Percentiles rank a stretch among this genome's conserved stretches.
These are phyloP conservation scores for Chloebia gouldiae DNA, from an alignment of 2,113 vertebrate genomes.

Conservation along the genomic window DNA sequence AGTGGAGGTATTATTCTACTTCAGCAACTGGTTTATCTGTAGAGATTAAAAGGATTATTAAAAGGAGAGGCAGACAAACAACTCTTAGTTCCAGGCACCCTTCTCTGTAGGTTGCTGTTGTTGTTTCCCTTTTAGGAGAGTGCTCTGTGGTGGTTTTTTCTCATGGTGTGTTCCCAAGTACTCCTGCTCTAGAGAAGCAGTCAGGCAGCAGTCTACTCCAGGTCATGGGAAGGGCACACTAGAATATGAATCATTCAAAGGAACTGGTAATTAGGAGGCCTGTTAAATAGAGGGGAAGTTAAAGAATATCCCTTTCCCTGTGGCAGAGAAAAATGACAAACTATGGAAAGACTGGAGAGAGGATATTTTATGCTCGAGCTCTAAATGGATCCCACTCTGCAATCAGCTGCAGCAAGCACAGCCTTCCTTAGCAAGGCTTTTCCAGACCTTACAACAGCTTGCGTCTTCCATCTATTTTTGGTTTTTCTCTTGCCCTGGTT, in stretches of 20 bases:
- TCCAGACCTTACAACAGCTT: constrained; percentile 45
- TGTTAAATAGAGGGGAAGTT: constrained; percentile 10
- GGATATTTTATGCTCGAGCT: background rate
- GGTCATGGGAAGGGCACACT: constrained; percentile 2
- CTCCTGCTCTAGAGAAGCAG: background rate
- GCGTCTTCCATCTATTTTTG: constrained; percentile 48
- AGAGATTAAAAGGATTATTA: background rate
- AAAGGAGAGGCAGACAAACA: background rate
- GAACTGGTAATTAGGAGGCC: background rate
- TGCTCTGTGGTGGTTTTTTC: background rate
- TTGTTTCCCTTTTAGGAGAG: background rate
- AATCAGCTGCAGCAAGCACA: constrained; percentile 19
- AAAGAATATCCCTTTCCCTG: background rate
- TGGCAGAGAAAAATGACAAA: background rate
- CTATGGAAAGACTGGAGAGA: background rate
- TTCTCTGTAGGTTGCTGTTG: background rate
- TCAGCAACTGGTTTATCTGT: background rate
- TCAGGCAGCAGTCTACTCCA: background rate
- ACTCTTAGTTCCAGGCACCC: background rate
- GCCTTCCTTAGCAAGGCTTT: constrained; percentile 29
- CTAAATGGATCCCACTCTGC: constrained; percentile 10
- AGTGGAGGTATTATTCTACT: background rate
- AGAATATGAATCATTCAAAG: background rate
- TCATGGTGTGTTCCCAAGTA: background rate
- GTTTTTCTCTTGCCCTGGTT: constrained; percentile 52